Evolutionary conservation across 2,797 vertebrate genomes (phyloP), one percentile per base, ranked within the genome.

Genomic region (Ciconia nigra): DNA sequence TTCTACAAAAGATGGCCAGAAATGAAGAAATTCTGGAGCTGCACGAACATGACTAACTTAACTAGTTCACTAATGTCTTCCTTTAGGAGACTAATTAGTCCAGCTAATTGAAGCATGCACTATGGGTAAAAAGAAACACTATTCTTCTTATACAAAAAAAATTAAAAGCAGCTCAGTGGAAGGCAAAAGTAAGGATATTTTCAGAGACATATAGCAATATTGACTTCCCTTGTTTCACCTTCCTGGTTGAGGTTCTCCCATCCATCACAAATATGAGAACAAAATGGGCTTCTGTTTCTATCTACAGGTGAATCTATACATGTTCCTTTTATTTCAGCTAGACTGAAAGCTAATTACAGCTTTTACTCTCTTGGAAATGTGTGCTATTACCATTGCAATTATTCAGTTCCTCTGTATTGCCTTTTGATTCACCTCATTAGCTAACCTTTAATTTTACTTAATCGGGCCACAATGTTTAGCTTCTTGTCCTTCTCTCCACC

Each of bases 361-460:
- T 92, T 96, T 96, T 93, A 87, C 35, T 94, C 62, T 89, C 52
- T 79, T 90, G 52, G 33, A 96, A 96, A 78, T n/a, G 13, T 54
- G 58, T 93, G 72, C 46, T 91, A 90, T 95, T 81, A 91, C 65
- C 41, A 88, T 49, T 72, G 41, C 42, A 93, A 88, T 96, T 95
- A 95, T 90, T 94, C 59, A 95, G 87, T 91, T 94, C 74, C 72
- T 92, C 78, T 80, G 31, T 80, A 83, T 49, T 91, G 81, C 44
- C 35, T 96, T 93, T 93, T 92, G 84, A 94, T 91, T 93, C 89
- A 95, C 82, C 71, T 93, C 91, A 94, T 93, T 95, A 96, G 57
- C 47, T 69, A 97, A 44, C 67, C 84, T 86, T 79, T 92, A 83
- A 96, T 95, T 94, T 90, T 91, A 71, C 52, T 92, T 93, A 89